These are phyloP conservation scores for Orbicella faveolata DNA, from an alignment of 64 coral and sea anemone genomes.

Conservation along the genomic window DNA sequence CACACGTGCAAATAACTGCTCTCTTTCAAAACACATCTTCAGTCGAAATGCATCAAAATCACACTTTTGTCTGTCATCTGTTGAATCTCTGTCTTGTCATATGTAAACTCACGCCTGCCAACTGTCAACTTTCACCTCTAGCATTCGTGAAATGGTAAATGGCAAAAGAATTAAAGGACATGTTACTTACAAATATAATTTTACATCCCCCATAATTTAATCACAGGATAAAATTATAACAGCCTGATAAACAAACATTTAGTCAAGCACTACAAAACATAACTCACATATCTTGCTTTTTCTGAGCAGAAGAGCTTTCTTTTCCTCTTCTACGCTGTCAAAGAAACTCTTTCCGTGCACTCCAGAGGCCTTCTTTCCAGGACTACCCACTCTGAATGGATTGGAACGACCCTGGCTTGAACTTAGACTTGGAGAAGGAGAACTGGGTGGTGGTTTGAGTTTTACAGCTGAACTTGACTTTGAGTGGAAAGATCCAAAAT, in stretches of 20 bases:
- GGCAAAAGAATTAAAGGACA: too few species aligned
- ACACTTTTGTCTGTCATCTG: too few species aligned
- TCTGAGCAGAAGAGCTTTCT: slow-evolving; percentile 51
- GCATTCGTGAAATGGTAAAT: too few species aligned
- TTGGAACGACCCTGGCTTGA: slow-evolving; percentile 81
- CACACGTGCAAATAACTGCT: too few species aligned
- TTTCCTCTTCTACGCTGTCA: slow-evolving; percentile 84
- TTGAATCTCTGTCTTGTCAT: too few species aligned
- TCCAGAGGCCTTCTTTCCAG: slow-evolving; percentile 36
- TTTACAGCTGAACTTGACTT: slow-evolving; percentile 2
- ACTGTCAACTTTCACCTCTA: too few species aligned
- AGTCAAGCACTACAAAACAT: not conserved
- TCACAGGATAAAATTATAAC: too few species aligned
- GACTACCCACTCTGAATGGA: slow-evolving; percentile 79
- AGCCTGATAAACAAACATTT: not conserved
- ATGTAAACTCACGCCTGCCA: too few species aligned
- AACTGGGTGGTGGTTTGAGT: not conserved
- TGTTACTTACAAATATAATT: too few species aligned
- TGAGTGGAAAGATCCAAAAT: not conserved
- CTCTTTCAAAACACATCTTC: too few species aligned
- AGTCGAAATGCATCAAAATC: too few species aligned
- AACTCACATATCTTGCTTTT: slow-evolving; percentile 73
- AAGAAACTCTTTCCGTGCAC: slow-evolving; percentile 84
- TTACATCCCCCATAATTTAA: too few species aligned
- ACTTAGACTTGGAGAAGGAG: not conserved